Conservation (phyloP, 1,140 invertebrate species). For the Pogonomyrmex californicus region DNA sequence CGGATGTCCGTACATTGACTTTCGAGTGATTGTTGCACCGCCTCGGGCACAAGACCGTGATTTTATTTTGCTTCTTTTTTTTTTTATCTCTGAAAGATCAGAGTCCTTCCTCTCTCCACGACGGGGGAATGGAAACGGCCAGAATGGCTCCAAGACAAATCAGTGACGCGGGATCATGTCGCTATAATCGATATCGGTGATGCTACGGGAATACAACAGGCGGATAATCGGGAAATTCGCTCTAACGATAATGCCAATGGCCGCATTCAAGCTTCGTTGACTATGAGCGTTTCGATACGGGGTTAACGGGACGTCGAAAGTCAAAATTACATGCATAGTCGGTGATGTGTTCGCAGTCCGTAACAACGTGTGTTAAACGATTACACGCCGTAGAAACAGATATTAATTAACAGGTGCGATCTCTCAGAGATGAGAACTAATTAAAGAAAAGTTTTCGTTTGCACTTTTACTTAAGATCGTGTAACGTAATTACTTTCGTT, state of each 20-base stretch:
- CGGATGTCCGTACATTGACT: background rate
- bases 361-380: conserved; percentile 14
- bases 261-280: conserved; percentile 49
- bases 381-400: background rate
- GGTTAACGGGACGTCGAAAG: conserved; percentile 50
- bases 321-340: conserved; percentile 33
- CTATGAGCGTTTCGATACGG: conserved; percentile 1
- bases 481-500: background rate
- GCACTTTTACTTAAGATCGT: background rate
- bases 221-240: conserved; percentile 39
- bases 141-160: background rate
- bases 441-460: background rate
- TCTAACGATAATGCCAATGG: conserved; percentile 23
- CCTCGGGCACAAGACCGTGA: background rate
- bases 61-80: background rate
- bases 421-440: background rate
- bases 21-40: background rate
- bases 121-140: background rate
- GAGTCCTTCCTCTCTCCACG: background rate
- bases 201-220: conserved; percentile 12
- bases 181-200: conserved; percentile 30
- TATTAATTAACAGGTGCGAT: background rate
- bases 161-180: background rate
- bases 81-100: background rate
- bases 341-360: background rate